Base-by-base conservation (phyloP, 2,797 vertebrate genomes). In the Gadopsis bispinosus region DNA sequence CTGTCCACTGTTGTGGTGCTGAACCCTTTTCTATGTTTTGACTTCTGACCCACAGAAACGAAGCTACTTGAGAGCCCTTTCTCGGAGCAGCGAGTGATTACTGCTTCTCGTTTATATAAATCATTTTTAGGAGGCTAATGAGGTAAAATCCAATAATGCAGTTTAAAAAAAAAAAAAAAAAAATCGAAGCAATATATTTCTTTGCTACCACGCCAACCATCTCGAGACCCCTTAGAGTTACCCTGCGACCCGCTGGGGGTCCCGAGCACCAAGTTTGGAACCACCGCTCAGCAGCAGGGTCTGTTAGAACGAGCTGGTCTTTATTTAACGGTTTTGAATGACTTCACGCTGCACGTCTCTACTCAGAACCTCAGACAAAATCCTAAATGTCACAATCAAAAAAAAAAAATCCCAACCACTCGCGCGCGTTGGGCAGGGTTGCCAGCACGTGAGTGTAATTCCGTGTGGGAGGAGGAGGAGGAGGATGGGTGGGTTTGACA, bases 401-500 rank as follows among this genome's bases (percentile, higher is more conserved):
- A 26, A 26, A 26, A 26, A 26, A 26, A 26, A 26, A 26, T 26
- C 26, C 26, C 26, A 26, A 26, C 26, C 26, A 26, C 26, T 26
- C 26, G 26, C 26, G 26, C 26, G 26, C 26, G 26, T 26, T 26
- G 80, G 83, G 73, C 76, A 81, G 88, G 86, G 75, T 87, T 88
- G 64, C 75, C 74, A 80, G 81, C 76, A 76, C 84, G 84, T 85
- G 83, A 82, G 71, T 69, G 85, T 81, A 78, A 88, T 86, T 85
- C 69, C 41, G 85, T 85, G 89, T 92, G 92, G 92, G 26, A 26
- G 26, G 26, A 26, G 26, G 26, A 26, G 26, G 92, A 92, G 90
- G 92, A 91, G 92, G 82, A 88, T 91, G 87, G 90, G 85, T 88
- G 90, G 77, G 85, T 90, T 90, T 80, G 89, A 90, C 83, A 83